Base-by-base conservation (phyloP, 2,113 vertebrate genomes). In the Chaetops frenatus region DNA sequence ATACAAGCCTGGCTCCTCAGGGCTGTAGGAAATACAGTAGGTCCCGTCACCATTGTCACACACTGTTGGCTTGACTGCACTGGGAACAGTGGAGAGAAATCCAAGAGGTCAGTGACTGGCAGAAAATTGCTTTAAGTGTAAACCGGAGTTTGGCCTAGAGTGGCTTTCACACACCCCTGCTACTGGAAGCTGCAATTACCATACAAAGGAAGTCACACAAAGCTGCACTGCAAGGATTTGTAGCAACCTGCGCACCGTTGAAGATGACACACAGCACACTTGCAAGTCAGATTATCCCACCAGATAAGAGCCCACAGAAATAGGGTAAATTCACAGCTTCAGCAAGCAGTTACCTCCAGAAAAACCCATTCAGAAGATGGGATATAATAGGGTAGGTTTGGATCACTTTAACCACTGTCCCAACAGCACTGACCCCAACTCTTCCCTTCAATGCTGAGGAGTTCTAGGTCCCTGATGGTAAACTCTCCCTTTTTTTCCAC, bases 21-120 rank as follows among this genome's bases (percentile, higher is more conserved):
- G 98, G 9, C 93, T 98, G 89, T 98, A 99, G 24, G 98, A 98
- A n/a, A 99, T 90, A 6, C 27, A 58, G 94, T 99, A 99, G 3
- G 98, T 98, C 5, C 99, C 99, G 19, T 99, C 98, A 28, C 92
- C 90, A 60, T 99, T 98, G 95, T 99, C 99, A 22, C 97, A 95
- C 64, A 99, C 97, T 3, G 90, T 80, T 5, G 98, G 78, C 94
- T 98, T 98, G 91, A 98, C 83, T 11, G 93, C 82, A 92, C 99
- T 99, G 80, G 2, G 25, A 78, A 92, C 8, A 89, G 62, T 31
- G 40, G 64, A 85, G 31, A 90, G 24, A 94, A 72, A 42, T 17
- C 15, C 58, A n/a, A 66, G 58, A 60, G 5, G 21, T 88, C n/a
- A 84, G 72, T 38, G 74, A 79, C 40, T 22, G 28, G 56, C 36